phyloP scores from a whole-genome alignment of 1,140 invertebrate genomes.

The Leptopilina clavipes region DNA sequence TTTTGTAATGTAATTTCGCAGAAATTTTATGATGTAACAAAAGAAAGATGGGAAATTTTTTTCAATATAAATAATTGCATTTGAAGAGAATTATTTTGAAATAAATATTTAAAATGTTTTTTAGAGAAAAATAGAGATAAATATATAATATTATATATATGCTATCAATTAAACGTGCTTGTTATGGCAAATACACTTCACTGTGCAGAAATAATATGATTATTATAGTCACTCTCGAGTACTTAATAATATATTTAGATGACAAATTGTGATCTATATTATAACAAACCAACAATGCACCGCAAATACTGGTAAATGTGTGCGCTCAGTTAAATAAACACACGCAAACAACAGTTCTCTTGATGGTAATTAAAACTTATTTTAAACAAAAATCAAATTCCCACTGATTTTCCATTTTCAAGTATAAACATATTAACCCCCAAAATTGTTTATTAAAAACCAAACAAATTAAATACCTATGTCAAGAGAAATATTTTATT shows the following conservation, averaged over 20 bases:
- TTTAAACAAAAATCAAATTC: too few species aligned
- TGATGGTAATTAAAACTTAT: too few species aligned
- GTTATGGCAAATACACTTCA: background rate
- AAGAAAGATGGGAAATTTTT: background rate
- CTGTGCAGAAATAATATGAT: background rate
- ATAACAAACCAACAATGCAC: background rate
- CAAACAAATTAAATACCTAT: too few species aligned
- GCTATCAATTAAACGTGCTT: background rate
- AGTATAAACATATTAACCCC: too few species aligned
- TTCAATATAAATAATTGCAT: background rate
- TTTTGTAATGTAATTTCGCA: too few species aligned
- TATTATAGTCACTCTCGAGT: background rate
- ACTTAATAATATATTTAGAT: constrained; percentile 12
- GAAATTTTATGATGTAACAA: too few species aligned
- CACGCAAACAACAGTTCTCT: background rate
- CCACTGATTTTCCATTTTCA: too few species aligned
- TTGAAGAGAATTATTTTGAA: background rate
- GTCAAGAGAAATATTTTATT: too few species aligned
- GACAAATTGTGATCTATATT: background rate
- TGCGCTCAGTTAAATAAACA: background rate
- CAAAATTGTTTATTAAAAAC: too few species aligned
- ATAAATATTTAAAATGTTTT: too few species aligned
- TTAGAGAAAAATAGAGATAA: background rate
- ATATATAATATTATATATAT: background rate
- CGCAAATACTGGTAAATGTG: background rate